phyloP scores from a whole-genome alignment of 2,888 invertebrate genomes.

The Andrena camellia region DNA sequence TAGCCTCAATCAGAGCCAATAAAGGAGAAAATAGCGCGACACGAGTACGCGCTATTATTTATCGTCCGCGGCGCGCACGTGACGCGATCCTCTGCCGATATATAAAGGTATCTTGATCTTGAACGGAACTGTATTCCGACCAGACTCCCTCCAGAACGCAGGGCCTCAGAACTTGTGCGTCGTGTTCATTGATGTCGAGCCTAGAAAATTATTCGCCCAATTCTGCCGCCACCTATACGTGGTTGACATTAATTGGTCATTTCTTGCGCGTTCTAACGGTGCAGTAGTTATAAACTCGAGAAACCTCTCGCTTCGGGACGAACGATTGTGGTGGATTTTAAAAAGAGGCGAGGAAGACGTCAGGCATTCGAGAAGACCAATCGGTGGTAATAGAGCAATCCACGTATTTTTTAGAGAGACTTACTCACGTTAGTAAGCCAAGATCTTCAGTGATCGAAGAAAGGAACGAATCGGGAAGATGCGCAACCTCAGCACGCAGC shows the following conservation, averaged over 20 bases:
- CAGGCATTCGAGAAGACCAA: neutral
- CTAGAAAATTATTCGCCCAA: neutral
- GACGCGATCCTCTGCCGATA: constrained; percentile 51
- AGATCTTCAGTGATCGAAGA: too few relatives aligned
- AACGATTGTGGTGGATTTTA: neutral
- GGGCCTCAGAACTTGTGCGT: neutral
- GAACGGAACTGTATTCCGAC: constrained; percentile 32
- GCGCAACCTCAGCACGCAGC: constrained; percentile 43
- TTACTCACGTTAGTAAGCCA: neutral
- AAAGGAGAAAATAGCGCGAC: constrained; percentile 68
- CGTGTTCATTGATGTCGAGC: neutral
- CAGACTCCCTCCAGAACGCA: constrained; percentile 4
- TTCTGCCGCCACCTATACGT: neutral
- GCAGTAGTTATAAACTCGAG: neutral
- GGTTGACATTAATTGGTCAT: neutral
- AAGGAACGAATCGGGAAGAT: constrained; percentile 14
- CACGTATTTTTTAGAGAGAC: neutral
- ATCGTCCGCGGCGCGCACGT: constrained; percentile 62
- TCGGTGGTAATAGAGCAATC: neutral
- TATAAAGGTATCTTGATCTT: constrained; percentile 71
- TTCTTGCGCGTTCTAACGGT: neutral
- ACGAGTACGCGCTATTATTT: constrained; percentile 65
- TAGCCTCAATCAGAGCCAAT: constrained; percentile 76
- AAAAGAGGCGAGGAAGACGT: neutral
- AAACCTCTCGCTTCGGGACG: neutral